Percentiles rank a stretch among this genome's conserved stretches.
Conservation (phyloP, 2,797 vertebrate genomes). For the Setipinna tenuifilis region DNA sequence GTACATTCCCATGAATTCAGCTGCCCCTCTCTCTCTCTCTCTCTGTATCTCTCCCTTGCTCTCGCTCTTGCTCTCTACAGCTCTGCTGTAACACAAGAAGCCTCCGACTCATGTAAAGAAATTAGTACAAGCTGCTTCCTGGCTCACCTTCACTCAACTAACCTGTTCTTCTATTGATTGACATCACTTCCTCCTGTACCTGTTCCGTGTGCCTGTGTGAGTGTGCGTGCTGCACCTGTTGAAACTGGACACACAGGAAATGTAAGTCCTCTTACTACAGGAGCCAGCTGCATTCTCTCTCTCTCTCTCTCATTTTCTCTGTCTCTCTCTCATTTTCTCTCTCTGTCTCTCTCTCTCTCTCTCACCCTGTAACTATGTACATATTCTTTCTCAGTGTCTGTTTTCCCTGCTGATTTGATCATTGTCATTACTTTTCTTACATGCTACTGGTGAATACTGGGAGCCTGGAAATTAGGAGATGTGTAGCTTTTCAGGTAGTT, state of each 20-base stretch:
- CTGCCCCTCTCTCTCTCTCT: constrained; percentile 49
- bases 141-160: constrained; percentile 85
- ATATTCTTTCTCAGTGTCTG: not conserved
- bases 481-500: too few relatives aligned
- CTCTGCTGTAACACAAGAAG: constrained; percentile 71
- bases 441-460: too few relatives aligned
- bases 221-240: constrained; percentile 60
- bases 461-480: too few relatives aligned
- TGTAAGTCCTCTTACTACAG: constrained; percentile 22
- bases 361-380: not conserved
- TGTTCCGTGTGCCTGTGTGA: constrained; percentile 52
- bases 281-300: not conserved
- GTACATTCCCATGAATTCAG: constrained; percentile 70
- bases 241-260: constrained; percentile 58
- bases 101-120: constrained; percentile 73
- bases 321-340: not conserved
- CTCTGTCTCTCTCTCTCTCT: not conserved
- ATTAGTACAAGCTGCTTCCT: constrained; percentile 83
- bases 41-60: constrained; percentile 33
- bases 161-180: constrained; percentile 87
- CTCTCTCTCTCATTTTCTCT: not conserved
- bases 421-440: too few relatives aligned
- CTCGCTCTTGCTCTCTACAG: constrained; percentile 46
- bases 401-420: too few relatives aligned
- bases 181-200: constrained; percentile 75